A percentile compares a stretch with the other conserved stretches of the same genome.
Evolutionary conservation across 2,888 invertebrate species (phyloP).

Genomic region (Phytoseiulus persimilis): DNA sequence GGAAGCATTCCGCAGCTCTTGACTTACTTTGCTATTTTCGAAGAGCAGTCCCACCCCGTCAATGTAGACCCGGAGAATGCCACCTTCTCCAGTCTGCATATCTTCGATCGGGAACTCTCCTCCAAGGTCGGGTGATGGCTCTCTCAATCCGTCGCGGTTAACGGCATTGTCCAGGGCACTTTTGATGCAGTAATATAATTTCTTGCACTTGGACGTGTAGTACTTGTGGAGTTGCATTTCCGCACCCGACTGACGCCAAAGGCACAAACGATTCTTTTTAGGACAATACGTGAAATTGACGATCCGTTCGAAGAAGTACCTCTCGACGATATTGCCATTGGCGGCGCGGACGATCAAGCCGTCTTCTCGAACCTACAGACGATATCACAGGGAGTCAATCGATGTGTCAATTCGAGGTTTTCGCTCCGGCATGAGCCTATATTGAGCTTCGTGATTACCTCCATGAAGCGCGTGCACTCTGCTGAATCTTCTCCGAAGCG

Average conservation of each 20-base stretch:
- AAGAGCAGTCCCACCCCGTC: slow-evolving; percentile 98
- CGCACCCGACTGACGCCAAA: slow-evolving; percentile 90
- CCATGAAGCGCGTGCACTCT: slow-evolving; percentile 61
- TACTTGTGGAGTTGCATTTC: slow-evolving; percentile 95
- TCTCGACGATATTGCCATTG: slow-evolving; percentile 54
- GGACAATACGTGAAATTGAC: slow-evolving; percentile 99
- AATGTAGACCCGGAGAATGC: slow-evolving; percentile 89
- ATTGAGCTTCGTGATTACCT: slow-evolving; percentile 49
- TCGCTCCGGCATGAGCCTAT: no score
- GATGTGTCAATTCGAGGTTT: not conserved
- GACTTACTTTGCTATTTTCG: slow-evolving; percentile 94
- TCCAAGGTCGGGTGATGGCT: slow-evolving; percentile 50
- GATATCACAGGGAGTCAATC: slow-evolving; percentile 57
- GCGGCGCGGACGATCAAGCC: slow-evolving; percentile 59
- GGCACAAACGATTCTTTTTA: slow-evolving; percentile 89
- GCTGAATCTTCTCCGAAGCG: slow-evolving; percentile 87
- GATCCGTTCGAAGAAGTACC: slow-evolving; percentile 98
- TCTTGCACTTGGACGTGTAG: slow-evolving; percentile 98
- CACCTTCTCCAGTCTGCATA: slow-evolving; percentile 91
- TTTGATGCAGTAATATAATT: slow-evolving; percentile 95
- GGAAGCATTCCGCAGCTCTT: not conserved
- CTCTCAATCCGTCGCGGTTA: slow-evolving; percentile 55
- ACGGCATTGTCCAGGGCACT: slow-evolving; percentile 75
- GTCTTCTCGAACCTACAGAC: slow-evolving; percentile 92
- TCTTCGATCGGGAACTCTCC: slow-evolving; percentile 99